A percentile compares a stretch with the other conserved stretches of the same genome.
Evolutionary conservation across 2,888 invertebrate species (phyloP).

Genomic region (Lingula anatina): DNA sequence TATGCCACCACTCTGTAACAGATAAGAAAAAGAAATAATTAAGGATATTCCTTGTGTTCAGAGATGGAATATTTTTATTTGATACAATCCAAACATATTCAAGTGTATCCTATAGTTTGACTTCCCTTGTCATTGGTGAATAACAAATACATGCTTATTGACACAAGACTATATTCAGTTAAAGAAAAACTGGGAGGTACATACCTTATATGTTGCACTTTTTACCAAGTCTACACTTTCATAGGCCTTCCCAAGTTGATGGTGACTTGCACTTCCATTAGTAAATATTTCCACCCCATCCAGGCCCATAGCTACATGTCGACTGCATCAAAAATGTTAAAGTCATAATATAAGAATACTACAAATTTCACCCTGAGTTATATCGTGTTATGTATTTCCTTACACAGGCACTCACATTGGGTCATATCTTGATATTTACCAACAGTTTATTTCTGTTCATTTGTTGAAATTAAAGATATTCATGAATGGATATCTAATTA

Average conservation of each 20-base stretch:
- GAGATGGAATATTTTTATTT: background rate
- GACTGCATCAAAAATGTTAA: conserved; percentile 57
- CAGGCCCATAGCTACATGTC: conserved; percentile 78
- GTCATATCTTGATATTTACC: no score
- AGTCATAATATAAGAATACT: no score
- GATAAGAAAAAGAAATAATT: conserved; percentile 1
- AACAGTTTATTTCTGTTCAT: no score
- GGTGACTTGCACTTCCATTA: conserved; percentile 86
- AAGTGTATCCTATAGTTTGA: no score
- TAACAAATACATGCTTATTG: no score
- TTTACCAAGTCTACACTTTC: conserved; percentile 84
- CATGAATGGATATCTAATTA: no score
- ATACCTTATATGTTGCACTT: conserved; percentile 76
- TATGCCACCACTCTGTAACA: conserved; percentile 73
- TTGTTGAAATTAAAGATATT: no score
- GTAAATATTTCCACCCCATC: conserved; percentile 89
- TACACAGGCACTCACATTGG: no score
- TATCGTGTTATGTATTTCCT: background rate
- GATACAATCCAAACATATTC: background rate
- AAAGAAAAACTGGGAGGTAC: no score
- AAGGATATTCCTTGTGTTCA: background rate
- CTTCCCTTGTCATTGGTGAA: no score
- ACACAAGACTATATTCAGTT: no score
- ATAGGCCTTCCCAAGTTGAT: conserved; percentile 87
- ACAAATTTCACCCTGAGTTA: no score